Percentiles rank a stretch among this genome's conserved stretches.
These are phyloP conservation scores for Nycticryphes semicollaris DNA, from an alignment of 2,113 vertebrate genomes.

Conservation along the genomic window DNA sequence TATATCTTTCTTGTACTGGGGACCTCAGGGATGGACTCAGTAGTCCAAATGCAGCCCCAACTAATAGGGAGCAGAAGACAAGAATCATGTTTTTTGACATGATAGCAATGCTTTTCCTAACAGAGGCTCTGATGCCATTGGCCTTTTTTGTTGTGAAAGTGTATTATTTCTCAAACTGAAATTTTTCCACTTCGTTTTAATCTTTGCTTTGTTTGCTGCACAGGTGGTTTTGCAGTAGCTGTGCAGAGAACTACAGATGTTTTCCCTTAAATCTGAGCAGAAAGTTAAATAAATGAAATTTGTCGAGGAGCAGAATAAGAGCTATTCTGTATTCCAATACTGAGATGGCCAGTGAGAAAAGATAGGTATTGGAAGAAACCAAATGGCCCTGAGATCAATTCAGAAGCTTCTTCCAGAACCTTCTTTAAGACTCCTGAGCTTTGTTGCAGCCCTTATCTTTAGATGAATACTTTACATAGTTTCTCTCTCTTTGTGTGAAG, in stretches of 20 bases:
- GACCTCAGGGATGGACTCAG: background rate
- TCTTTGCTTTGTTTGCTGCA: background rate
- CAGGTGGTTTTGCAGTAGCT: background rate
- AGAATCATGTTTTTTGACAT: background rate
- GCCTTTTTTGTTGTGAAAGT: accelerated
- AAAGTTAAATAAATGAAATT: background rate
- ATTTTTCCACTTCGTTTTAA: background rate
- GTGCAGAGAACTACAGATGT: accelerated
- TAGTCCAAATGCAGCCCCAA: background rate
- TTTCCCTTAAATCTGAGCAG: background rate
- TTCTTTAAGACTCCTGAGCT: background rate
- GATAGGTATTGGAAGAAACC: background rate
- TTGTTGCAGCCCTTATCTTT: background rate
- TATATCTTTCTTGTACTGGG: background rate
- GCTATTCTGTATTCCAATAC: background rate
- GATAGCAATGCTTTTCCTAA: background rate
- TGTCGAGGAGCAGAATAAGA: accelerated
- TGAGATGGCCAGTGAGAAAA: background rate
- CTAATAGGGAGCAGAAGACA: background rate
- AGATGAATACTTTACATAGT: background rate
- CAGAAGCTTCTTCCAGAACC: background rate
- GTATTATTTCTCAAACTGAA: background rate
- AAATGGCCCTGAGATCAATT: background rate
- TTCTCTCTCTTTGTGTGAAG: background rate
- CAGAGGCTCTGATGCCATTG: background rate